These are phyloP conservation scores for Athalia rosae DNA, from an alignment of 2,888 invertebrate species.

Conservation along the genomic window DNA sequence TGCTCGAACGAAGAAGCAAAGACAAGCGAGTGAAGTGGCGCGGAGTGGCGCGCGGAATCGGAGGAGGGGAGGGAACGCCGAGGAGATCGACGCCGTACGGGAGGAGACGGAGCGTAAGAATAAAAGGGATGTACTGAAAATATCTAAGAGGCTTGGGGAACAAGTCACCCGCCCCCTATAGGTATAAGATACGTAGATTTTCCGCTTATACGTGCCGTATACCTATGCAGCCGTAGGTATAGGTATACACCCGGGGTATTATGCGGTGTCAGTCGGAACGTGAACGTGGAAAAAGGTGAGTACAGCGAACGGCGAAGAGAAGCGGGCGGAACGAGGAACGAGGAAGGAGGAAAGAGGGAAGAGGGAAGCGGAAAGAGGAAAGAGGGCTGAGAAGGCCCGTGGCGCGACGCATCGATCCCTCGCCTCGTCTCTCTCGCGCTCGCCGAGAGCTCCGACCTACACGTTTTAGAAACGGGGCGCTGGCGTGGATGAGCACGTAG, in stretches of 20 bases:
- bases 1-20: constrained; percentile 6
- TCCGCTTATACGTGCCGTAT: neutral
- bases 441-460: constrained; percentile 21
- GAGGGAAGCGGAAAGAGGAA: constrained; percentile 7
- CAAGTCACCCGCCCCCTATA: neutral
- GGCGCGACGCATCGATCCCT: constrained; percentile 71
- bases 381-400: constrained; percentile 56
- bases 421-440: constrained; percentile 49
- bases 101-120: constrained; percentile 3
- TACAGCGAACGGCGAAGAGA: no score
- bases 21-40: constrained; percentile 24
- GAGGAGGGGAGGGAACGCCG: constrained; percentile 19
- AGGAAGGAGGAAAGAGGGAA: constrained; percentile 2
- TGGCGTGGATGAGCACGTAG: constrained; percentile 39
- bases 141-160: constrained; percentile 10
- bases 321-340: neutral
- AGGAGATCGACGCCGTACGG: neutral
- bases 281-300: constrained; percentile 57
- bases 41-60: neutral
- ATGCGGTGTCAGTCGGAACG: constrained; percentile 64
- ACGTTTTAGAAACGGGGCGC: constrained; percentile 32
- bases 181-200: no score
- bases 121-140: constrained; percentile 30
- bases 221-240: neutral
- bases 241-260: constrained; percentile 34